Percentiles rank a stretch among this genome's conserved stretches.
Evolutionary conservation across 2,113 vertebrate species (phyloP).

Genomic region (Grallaria varia): DNA sequence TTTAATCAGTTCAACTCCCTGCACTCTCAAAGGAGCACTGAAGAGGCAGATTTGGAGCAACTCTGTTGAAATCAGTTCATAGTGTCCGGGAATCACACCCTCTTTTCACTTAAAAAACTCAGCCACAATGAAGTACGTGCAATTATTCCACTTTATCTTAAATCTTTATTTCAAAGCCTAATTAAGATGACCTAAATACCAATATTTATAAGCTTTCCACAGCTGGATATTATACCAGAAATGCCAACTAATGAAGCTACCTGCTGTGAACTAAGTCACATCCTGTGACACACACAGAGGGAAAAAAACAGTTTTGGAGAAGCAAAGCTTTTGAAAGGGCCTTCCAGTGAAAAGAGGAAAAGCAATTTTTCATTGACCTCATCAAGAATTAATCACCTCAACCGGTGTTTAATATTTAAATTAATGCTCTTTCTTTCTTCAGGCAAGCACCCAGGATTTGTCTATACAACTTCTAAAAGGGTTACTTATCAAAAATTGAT

Average conservation of each 20-base stretch:
- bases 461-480: neutral
- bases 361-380: neutral
- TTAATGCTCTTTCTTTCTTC: neutral
- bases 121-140: neutral
- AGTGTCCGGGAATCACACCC: neutral
- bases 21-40: accelerated
- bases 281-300: neutral
- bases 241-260: constrained; percentile 14
- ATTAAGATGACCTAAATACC: constrained; percentile 55
- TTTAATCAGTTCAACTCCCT: neutral
- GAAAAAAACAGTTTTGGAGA: neutral
- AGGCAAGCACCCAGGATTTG: neutral
- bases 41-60: neutral
- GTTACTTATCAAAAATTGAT: neutral
- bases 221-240: constrained; percentile 34
- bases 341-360: constrained; percentile 3
- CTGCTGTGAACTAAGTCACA: constrained; percentile 34
- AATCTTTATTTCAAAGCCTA: constrained; percentile 10
- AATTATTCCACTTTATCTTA: constrained; percentile 12
- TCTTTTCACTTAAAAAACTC: neutral
- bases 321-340: constrained; percentile 13
- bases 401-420: constrained; percentile 3
- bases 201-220: constrained; percentile 22
- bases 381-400: constrained; percentile 16
- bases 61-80: neutral